These are phyloP conservation scores for Chiloscyllium plagiosum DNA, from an alignment of 2,113 vertebrate species.

Conservation along the genomic window DNA sequence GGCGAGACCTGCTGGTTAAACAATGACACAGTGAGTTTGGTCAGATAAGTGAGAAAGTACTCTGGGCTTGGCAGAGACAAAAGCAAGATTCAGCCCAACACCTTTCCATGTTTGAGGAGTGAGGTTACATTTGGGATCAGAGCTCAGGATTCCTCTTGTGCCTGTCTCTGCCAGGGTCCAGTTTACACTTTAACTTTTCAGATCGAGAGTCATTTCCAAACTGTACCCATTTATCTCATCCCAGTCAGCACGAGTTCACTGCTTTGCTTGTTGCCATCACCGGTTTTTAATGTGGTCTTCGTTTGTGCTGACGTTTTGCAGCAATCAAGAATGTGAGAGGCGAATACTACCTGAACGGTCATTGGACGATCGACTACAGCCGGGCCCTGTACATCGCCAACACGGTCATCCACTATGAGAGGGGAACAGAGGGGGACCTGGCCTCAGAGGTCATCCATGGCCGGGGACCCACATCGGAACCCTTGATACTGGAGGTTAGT, in stretches of 20 bases:
- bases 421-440: slow-evolving; percentile 70
- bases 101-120: no score
- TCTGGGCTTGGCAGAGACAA: no score
- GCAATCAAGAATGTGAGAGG: slow-evolving; percentile 81
- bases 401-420: slow-evolving; percentile 79
- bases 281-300: background rate
- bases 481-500: slow-evolving; percentile 82
- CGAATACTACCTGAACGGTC: slow-evolving; percentile 89
- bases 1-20: no score
- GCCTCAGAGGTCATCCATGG: slow-evolving; percentile 75
- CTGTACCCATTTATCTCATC: background rate
- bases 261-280: background rate
- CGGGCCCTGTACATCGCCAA: slow-evolving; percentile 63
- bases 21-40: no score
- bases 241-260: background rate
- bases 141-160: no score
- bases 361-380: slow-evolving; percentile 82
- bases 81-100: no score
- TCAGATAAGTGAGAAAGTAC: no score
- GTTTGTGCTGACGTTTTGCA: slow-evolving; percentile 43
- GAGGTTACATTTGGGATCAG: no score
- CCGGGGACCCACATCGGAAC: slow-evolving; percentile 84
- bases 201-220: background rate
- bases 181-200: no score
- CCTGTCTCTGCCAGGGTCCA: no score